Conservation (phyloP, 35 echinoderm and acorn worm species). For the Apostichopus californicus region DNA sequence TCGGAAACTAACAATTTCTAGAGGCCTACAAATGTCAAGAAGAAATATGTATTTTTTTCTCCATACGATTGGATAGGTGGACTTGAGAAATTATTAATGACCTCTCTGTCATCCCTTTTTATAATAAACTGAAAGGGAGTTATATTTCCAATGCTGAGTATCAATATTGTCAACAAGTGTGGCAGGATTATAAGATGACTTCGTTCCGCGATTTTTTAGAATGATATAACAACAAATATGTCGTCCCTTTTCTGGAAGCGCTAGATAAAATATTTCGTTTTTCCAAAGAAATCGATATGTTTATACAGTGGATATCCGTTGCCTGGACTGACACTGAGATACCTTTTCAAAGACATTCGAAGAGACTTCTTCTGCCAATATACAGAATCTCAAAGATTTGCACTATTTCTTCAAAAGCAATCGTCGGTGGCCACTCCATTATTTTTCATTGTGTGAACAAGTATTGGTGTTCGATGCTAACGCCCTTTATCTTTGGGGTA, state of each 20-base stretch:
- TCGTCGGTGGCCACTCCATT: too few species aligned
- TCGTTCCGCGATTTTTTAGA: conserved; percentile 38
- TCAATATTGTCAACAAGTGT: background rate
- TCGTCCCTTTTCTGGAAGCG: conserved; percentile 58
- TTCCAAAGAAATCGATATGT: conserved; percentile 59
- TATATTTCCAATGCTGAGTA: background rate
- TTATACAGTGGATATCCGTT: conserved; percentile 61
- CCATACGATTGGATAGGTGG: conserved; percentile 55
- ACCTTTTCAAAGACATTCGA: conserved; percentile 26
- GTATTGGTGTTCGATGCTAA: too few species aligned
- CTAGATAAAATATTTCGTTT: conserved; percentile 63
- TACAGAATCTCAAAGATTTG: too few species aligned
- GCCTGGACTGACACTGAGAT: conserved; percentile 57
- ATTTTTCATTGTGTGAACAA: too few species aligned
- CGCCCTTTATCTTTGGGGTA: too few species aligned
- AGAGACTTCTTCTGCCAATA: too few species aligned
- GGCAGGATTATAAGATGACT: background rate
- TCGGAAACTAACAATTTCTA: conserved; percentile 50
- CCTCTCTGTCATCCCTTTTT: conserved; percentile 16
- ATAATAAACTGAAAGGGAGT: background rate
- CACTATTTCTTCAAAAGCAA: too few species aligned
- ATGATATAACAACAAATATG: conserved; percentile 71
- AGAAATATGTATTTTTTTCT: conserved; percentile 41
- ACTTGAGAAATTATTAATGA: background rate
- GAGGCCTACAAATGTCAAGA: conserved; percentile 47